Evolutionary conservation across 1,140 invertebrate species (phyloP), one percentile per base, ranked within the genome.

Genomic region (Drosophila chauvacae): DNA sequence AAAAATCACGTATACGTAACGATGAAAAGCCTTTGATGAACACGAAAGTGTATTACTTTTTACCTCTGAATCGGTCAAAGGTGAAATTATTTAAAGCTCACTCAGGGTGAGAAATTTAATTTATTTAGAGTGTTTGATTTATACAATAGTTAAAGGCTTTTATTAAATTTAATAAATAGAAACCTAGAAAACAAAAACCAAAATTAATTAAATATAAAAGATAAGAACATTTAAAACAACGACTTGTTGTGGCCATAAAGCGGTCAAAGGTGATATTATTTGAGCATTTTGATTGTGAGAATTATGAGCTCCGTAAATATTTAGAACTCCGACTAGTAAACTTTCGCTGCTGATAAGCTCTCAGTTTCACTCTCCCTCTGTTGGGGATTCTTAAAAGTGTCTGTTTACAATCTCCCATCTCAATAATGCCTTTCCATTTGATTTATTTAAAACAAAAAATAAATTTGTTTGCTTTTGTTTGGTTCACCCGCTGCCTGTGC

Each of bases 401-500:
- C 6, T 74, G 41, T 74, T 74, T 74, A 74, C 73, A 61, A 53
- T 59, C 28, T 16, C 37, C n/a, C 53, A 18, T 41, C 51, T 58
- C 51, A 57, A 37, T 57, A 69, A 44, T 53, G 20, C n/a, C 9
- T 44, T 42, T 50, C 20, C 30, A 51, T 50, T 42, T 50, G 45
- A 60, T 74, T 74, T 63, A 33, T 53, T 74, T 74, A 63, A 63
- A 51, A 47, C 50, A 62, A 45, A 35, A 53, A 35, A 74, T 26
- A 14, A 61, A 62, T 63, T 48, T 30, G 20, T 62, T 74, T 62
- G 68, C 28, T 45, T 45, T 56, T 39, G 11, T 74, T 73, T 74
- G 37, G 41, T 39, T 69, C 50, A 23, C 47, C 37, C 20, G 62
- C 30, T 26, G 60, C 16, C 23, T 5, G 45, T 51, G 55, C 35